These are phyloP conservation scores for Protophormia terraenovae DNA, from an alignment of 2,888 invertebrate genomes.

Conservation along the genomic window DNA sequence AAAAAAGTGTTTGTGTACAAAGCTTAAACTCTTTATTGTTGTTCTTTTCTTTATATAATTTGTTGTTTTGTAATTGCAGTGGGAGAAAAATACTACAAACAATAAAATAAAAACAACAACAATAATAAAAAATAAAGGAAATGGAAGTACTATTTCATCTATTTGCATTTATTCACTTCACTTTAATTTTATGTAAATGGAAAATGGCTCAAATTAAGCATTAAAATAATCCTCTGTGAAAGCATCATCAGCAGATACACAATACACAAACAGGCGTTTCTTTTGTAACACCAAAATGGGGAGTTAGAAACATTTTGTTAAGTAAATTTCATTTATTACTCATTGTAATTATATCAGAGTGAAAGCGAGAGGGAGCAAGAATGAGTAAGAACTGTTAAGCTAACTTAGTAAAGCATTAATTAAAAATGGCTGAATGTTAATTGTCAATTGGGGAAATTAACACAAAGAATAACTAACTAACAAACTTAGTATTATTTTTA, in stretches of 20 bases:
- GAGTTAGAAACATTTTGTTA: background rate
- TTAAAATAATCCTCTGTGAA: background rate
- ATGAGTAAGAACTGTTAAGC: too few species aligned
- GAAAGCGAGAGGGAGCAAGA: too few species aligned
- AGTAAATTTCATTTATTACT: constrained; percentile 11
- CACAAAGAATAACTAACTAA: constrained; percentile 9
- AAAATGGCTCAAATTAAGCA: constrained; percentile 46
- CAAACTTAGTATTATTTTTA: too few species aligned
- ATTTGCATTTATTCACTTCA: constrained; percentile 37
- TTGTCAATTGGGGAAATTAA: constrained; percentile 66
- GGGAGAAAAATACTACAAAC: background rate
- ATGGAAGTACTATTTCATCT: background rate
- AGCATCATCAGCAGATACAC: background rate
- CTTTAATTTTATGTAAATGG: constrained; percentile 37
- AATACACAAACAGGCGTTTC: background rate
- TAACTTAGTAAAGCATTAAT: constrained; percentile 57
- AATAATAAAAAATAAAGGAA: constrained; percentile 18
- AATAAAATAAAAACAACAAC: background rate
- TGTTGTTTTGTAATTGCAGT: background rate
- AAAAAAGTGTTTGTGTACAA: background rate
- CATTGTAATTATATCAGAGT: too few species aligned
- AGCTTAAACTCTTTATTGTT: background rate
- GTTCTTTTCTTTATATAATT: too few species aligned
- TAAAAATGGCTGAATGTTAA: constrained; percentile 60
- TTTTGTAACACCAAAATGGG: background rate